phyloP scores from a whole-genome alignment of 1,140 invertebrate species.

The Nylanderia fulva region DNA sequence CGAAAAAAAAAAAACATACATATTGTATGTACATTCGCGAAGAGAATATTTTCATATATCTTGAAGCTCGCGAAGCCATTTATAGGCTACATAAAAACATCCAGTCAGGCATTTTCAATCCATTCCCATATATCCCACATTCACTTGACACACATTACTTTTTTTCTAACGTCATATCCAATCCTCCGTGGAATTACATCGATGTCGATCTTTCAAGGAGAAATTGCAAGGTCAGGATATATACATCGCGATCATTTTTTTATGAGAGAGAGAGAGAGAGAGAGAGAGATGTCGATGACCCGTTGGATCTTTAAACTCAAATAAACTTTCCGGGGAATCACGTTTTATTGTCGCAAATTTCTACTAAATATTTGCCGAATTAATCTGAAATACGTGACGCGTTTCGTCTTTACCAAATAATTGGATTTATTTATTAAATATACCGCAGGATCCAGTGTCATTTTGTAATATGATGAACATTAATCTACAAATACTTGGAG shows the following conservation, averaged over 20 bases:
- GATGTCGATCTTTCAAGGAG: constrained; percentile 16
- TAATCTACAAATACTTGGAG: background rate
- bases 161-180: constrained; percentile 22
- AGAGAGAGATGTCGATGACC: constrained; percentile 12
- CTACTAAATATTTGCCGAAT: background rate
- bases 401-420: background rate
- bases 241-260: background rate
- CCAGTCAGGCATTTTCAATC: background rate
- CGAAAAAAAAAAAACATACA: background rate
- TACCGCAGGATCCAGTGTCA: background rate
- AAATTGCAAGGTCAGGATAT: background rate
- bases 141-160: constrained; percentile 26
- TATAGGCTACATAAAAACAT: constrained; percentile 10
- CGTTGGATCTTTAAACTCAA: background rate
- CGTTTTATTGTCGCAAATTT: background rate
- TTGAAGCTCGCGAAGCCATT: background rate
- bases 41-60: background rate
- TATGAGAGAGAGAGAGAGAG: too few species aligned
- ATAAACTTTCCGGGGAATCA: background rate
- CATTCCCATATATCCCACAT: constrained; percentile 4
- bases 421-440: background rate
- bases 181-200: constrained; percentile 4
- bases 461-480: background rate
- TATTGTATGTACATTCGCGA: background rate
- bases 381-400: background rate